These are phyloP conservation scores for Rhopalosiphum maidis DNA, from an alignment of 1,140 invertebrate species.

Conservation along the genomic window DNA sequence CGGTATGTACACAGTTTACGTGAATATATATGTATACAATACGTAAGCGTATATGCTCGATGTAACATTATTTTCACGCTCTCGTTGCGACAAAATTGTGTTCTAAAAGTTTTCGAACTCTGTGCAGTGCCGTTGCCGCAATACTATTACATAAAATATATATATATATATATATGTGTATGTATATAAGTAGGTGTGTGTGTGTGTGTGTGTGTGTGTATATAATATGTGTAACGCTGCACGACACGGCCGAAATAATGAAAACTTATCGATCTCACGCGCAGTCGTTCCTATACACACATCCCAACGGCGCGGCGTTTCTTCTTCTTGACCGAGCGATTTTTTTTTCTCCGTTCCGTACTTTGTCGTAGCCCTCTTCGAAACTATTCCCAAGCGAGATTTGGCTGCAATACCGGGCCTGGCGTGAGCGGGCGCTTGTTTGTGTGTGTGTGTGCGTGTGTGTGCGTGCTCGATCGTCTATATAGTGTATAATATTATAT, in stretches of 20 bases:
- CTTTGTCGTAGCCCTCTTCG: not conserved
- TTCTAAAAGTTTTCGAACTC: not conserved
- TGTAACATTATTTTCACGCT: not conserved
- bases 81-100: not conserved
- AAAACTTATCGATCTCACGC: slow-evolving; percentile 35
- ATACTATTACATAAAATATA: not conserved
- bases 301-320: not conserved
- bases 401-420: not conserved
- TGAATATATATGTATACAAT: not conserved
- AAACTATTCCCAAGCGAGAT: slow-evolving; percentile 43
- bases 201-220: too few relatives aligned
- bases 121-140: not conserved
- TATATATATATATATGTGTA: not conserved
- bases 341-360: not conserved
- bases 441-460: not conserved
- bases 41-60: not conserved
- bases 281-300: not conserved
- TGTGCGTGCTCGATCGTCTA: not conserved
- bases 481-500: not conserved
- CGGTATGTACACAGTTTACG: not conserved
- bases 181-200: too few relatives aligned
- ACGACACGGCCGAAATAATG: not conserved
- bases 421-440: not conserved
- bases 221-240: not conserved
- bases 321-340: slow-evolving; percentile 44